phyloP scores from a whole-genome alignment of 1,140 invertebrate species.

The Drosophila bocqueti region DNA sequence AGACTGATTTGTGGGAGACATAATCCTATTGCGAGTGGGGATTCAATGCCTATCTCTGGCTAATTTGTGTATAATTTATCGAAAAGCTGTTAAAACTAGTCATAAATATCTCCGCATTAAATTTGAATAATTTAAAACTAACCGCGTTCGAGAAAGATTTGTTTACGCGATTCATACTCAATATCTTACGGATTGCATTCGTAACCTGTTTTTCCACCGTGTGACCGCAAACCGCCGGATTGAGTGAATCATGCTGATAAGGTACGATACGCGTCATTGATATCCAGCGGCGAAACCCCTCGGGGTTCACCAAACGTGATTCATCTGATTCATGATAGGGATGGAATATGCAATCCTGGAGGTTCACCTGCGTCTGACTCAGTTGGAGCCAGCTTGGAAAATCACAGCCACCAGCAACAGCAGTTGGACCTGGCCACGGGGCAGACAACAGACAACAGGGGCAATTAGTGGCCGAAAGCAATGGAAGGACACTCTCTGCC shows the following conservation, averaged over 20 bases:
- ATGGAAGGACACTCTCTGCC: slow-evolving; percentile 22
- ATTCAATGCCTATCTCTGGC: slow-evolving; percentile 23
- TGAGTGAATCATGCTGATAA: slow-evolving; percentile 47
- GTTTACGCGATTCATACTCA: slow-evolving; percentile 29
- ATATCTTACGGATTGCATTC: slow-evolving; percentile 32
- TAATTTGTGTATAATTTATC: slow-evolving; percentile 32
- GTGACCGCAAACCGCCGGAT: slow-evolving; percentile 26
- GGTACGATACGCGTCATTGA: slow-evolving; percentile 21
- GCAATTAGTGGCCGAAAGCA: slow-evolving; percentile 60
- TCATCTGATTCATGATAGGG: slow-evolving; percentile 15
- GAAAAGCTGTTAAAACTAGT: slow-evolving; percentile 12
- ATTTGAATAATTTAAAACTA: slow-evolving; percentile 37
- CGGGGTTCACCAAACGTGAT: slow-evolving; percentile 10
- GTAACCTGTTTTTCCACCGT: slow-evolving; percentile 44
- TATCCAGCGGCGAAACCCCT: slow-evolving; percentile 23
- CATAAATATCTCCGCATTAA: slow-evolving; percentile 18
- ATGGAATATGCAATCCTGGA: slow-evolving; percentile 22
- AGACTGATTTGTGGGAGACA: slow-evolving; percentile 23
- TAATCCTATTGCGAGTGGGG: slow-evolving; percentile 16
- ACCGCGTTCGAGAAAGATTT: slow-evolving; percentile 40
- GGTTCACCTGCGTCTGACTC: slow-evolving; percentile 29
- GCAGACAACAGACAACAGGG: slow-evolving; percentile 12
- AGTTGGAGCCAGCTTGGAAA: slow-evolving; percentile 37
- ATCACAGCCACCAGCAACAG: slow-evolving; percentile 20
- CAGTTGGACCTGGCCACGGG: background rate